phyloP scores from a whole-genome alignment of 2,888 invertebrate species.

The Cosmorhoe ocellata region DNA sequence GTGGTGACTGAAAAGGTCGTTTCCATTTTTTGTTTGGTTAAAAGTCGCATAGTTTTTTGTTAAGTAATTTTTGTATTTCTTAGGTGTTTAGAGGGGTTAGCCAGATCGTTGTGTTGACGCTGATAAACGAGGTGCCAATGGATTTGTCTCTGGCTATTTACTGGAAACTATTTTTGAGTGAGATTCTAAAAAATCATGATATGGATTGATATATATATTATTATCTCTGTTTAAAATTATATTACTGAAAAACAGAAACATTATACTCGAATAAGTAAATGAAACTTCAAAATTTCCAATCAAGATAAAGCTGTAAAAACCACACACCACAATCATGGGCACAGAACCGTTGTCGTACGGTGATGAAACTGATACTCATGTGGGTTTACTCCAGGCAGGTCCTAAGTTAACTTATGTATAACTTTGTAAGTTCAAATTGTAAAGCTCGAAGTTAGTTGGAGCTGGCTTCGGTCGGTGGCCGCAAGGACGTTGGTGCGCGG shows the following conservation, averaged over 20 bases:
- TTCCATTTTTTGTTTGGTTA: not conserved
- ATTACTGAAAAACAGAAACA: too few relatives aligned
- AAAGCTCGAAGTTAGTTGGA: constrained; percentile 35
- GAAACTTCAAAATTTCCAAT: constrained; percentile 3
- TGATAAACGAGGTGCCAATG: constrained; percentile 30
- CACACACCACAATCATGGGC: constrained; percentile 13
- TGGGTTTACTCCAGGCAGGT: constrained; percentile 16
- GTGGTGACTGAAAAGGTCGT: constrained; percentile 9
- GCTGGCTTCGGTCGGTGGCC: constrained; percentile 70
- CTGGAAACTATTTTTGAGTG: not conserved
- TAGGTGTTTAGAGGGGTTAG: constrained; percentile 10
- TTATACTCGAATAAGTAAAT: not conserved
- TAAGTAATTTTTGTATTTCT: constrained; percentile 5
- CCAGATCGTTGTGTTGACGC: constrained; percentile 17
- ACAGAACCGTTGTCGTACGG: constrained; percentile 21
- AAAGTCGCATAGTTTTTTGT: constrained; percentile 11
- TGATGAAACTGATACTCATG: constrained; percentile 25
- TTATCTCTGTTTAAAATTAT: too few relatives aligned
- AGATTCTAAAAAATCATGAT: too few relatives aligned
- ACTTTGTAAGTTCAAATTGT: constrained; percentile 23
- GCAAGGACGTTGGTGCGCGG: constrained; percentile 82
- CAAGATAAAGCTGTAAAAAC: constrained; percentile 19
- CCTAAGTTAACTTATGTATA: constrained; percentile 25
- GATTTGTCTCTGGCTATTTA: constrained; percentile 16
- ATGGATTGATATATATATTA: too few relatives aligned